phyloP scores from a whole-genome alignment of 2,888 invertebrate species.

The Sturmia bella region DNA sequence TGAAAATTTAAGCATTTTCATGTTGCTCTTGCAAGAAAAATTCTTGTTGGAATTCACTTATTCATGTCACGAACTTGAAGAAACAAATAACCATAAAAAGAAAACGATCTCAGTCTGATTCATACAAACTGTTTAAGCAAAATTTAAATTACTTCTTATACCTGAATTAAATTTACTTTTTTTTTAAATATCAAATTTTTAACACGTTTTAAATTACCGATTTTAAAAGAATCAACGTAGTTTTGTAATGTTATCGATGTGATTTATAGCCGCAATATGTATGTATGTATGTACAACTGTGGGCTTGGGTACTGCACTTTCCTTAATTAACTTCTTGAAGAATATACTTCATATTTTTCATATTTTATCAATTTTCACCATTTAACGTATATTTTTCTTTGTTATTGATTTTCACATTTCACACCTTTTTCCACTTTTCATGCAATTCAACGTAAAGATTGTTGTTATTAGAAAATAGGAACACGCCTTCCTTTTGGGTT shows the following conservation, averaged over 20 bases:
- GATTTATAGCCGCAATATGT: slow-evolving; percentile 4
- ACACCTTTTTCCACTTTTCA: slow-evolving; percentile 70
- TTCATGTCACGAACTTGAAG: slow-evolving; percentile 59
- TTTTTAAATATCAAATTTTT: too few species aligned
- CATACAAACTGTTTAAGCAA: slow-evolving; percentile 4
- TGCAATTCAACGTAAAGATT: slow-evolving; percentile 30
- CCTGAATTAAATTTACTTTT: not conserved
- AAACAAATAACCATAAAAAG: slow-evolving; percentile 15
- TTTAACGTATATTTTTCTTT: slow-evolving; percentile 67
- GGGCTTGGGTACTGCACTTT: slow-evolving; percentile 35
- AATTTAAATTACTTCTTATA: not conserved
- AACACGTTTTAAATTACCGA: too few species aligned
- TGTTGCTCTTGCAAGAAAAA: slow-evolving; percentile 11
- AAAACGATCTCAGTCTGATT: slow-evolving; percentile 26
- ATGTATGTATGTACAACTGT: not conserved
- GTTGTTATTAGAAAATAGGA: slow-evolving; percentile 32
- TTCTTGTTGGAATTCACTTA: slow-evolving; percentile 32
- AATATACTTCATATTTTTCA: slow-evolving; percentile 26
- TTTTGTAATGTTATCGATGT: too few species aligned
- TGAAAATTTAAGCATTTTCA: not conserved
- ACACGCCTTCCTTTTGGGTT: slow-evolving; percentile 60
- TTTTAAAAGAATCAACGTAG: too few species aligned
- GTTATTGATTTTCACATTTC: slow-evolving; percentile 72
- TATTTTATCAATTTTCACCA: slow-evolving; percentile 61
- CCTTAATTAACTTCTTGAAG: slow-evolving; percentile 33